Base-by-base conservation (phyloP, 2,797 vertebrate species). In the Sciurus vulgaris region DNA sequence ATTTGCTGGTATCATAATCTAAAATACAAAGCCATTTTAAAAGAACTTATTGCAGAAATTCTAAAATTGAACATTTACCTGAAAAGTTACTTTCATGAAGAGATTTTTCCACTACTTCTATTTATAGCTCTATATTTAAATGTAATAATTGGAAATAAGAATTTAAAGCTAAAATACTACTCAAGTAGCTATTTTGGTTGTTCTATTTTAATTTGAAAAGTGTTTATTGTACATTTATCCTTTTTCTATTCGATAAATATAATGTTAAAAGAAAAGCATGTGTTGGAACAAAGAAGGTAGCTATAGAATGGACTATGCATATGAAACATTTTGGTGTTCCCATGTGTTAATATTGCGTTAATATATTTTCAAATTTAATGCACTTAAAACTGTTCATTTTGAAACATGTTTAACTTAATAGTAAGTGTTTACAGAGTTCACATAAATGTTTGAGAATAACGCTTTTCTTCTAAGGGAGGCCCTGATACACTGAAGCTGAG, bases 401-500 rank as follows among this genome's bases (percentile, higher is more conserved):
- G 49, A 51, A 95, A 97, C 56, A 26, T 91, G 73, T 91, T 96
- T 87, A 70, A 74, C 67, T 56, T 73, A 96, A 89, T 33, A 11
- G 28, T 72, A 86, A 20, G 44, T 93, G 54, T 38, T 28, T 70
- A 95, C 63, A 90, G 79, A 96, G 83, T 93, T 97, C 74, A 73
- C 14, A 86, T 26, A 94, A 76, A 73, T 97, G 70, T 30, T 94
- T 95, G 26, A 96, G 41, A n/a, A 0, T 93, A 89, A 87, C 95
- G 89, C 91, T 69, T 94, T 82, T 59, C 22, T 87, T 97, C 56
- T 93, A 97, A 72, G 97, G 13, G 74, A 96, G 41, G 59, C 77
- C 86, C 93, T 98, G 97, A 89, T 91, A 93, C 93, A 98, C 81
- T 95, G 95, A 97, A 97, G 96, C 87, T 97, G 95, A 98, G 89